These are phyloP conservation scores for Xanthia togata DNA, from an alignment of 2,888 invertebrate genomes.

Conservation along the genomic window DNA sequence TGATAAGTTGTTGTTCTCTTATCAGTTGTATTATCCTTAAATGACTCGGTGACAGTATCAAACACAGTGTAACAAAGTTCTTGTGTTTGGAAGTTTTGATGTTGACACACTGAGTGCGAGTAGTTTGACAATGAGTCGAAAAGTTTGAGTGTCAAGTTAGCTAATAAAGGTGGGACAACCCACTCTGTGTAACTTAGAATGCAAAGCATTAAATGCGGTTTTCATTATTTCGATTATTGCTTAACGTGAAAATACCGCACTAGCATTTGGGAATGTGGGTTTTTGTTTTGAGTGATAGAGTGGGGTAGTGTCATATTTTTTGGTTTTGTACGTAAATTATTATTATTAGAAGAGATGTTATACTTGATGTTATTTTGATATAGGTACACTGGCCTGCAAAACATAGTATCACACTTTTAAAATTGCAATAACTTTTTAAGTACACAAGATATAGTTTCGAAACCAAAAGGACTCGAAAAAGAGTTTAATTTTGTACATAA, in stretches of 20 bases:
- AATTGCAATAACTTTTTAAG: too few relatives aligned
- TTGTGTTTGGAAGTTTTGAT: slow-evolving; percentile 32
- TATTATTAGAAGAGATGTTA: background rate
- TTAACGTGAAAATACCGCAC: background rate
- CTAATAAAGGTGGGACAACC: background rate
- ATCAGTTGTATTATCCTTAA: too few relatives aligned
- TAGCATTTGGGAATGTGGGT: background rate
- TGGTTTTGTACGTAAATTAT: too few relatives aligned
- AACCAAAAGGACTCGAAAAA: too few relatives aligned
- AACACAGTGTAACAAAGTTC: slow-evolving; percentile 19
- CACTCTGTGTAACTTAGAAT: background rate
- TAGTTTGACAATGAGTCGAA: slow-evolving; percentile 24
- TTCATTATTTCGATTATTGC: background rate
- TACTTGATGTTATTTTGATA: background rate
- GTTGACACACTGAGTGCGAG: slow-evolving; percentile 7
- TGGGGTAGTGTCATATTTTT: background rate
- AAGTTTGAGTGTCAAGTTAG: slow-evolving; percentile 42
- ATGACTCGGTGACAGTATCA: slow-evolving; percentile 20
- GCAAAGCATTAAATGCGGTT: background rate
- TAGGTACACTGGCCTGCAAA: too few relatives aligned
- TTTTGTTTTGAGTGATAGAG: background rate
- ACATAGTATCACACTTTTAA: too few relatives aligned
- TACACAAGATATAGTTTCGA: too few relatives aligned
- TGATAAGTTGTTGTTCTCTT: too few relatives aligned
- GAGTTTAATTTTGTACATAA: too few relatives aligned